Evolutionary conservation across 2,113 vertebrate genomes (phyloP).

Genomic region (Hippocampus barbouri): DNA sequence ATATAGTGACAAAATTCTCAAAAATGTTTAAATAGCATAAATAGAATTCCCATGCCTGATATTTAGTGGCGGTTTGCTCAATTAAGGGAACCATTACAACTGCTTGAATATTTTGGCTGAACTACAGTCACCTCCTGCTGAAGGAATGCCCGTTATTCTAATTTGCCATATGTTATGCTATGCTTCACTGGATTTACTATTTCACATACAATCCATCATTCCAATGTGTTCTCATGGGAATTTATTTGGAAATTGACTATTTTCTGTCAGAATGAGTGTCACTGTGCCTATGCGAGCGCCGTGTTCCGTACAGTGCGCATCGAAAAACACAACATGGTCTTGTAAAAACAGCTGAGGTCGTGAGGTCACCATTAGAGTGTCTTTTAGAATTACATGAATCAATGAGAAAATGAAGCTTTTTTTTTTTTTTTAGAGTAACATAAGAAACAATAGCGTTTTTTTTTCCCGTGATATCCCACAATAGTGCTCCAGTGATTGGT

Average conservation of each 20-base stretch:
- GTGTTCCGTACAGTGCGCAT: too few species aligned
- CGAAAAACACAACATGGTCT: too few species aligned
- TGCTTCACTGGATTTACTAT: too few species aligned
- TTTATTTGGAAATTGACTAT: background rate
- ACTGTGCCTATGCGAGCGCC: too few species aligned
- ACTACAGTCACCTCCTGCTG: background rate
- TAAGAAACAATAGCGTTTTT: background rate
- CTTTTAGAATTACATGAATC: background rate
- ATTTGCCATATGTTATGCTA: too few species aligned
- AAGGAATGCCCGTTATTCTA: background rate
- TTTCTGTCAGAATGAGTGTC: too few species aligned
- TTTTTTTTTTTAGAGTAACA: background rate
- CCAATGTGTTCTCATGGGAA: background rate
- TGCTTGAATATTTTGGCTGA: background rate
- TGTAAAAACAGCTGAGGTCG: background rate
- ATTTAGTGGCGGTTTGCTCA: background rate
- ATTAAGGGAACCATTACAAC: background rate
- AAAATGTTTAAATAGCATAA: background rate
- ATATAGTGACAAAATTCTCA: background rate
- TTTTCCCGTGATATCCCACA: background rate
- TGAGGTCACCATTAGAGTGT: background rate
- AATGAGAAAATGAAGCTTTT: background rate
- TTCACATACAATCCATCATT: background rate
- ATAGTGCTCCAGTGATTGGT: conserved; percentile 32
- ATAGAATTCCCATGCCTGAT: background rate